These are phyloP conservation scores for Clistopyga incitator DNA, from an alignment of 2,888 invertebrate genomes.

Conservation along the genomic window DNA sequence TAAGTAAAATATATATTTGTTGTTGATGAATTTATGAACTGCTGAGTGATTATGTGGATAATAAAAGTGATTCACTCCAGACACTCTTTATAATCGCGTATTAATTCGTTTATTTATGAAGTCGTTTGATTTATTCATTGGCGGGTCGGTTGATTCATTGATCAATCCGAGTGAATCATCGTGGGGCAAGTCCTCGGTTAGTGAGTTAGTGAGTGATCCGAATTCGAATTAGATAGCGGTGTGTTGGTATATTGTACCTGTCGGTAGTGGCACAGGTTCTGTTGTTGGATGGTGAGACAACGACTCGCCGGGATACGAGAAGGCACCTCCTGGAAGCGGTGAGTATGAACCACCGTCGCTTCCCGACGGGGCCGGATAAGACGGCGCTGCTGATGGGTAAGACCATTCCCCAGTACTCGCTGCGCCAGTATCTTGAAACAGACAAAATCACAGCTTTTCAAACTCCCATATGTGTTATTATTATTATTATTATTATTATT, in stretches of 20 bases:
- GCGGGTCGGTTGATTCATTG: conserved; percentile 49
- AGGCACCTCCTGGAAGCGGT: conserved; percentile 82
- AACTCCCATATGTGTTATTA: too few relatives aligned
- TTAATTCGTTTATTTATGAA: background rate
- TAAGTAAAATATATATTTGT: background rate
- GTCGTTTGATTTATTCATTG: conserved; percentile 3
- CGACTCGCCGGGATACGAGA: conserved; percentile 83
- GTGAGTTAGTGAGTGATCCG: conserved; percentile 33
- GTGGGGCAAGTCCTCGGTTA: conserved; percentile 12
- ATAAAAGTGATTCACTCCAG: conserved; percentile 5
- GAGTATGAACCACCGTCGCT: conserved; percentile 82
- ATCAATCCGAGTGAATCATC: conserved; percentile 54
- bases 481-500: too few relatives aligned
- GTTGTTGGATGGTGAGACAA: conserved; percentile 83
- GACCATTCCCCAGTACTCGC: conserved; percentile 80
- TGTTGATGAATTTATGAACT: background rate
- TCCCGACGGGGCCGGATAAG: conserved; percentile 81
- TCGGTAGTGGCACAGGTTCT: conserved; percentile 82
- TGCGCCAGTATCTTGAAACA: conserved; percentile 79
- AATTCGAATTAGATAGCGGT: conserved; percentile 35
- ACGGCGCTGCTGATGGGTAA: conserved; percentile 79
- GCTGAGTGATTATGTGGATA: background rate
- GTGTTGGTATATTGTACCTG: conserved; percentile 72
- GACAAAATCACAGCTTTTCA: conserved; percentile 7
- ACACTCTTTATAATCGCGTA: conserved; percentile 1